phyloP scores from a whole-genome alignment of 2,888 invertebrate genomes.

The Diachrysia chrysitis region DNA sequence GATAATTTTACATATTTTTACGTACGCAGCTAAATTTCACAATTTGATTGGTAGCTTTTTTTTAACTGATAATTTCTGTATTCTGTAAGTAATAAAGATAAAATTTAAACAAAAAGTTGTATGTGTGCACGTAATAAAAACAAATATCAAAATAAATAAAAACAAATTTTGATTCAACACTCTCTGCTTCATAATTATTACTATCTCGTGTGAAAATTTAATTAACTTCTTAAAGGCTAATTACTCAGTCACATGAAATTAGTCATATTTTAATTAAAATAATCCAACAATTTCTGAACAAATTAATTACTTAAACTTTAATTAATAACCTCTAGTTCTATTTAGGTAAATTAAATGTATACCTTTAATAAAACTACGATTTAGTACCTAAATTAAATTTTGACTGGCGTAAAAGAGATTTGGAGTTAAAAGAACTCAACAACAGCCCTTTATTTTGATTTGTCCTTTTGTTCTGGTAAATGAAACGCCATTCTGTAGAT shows the following conservation, averaged over 20 bases:
- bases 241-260: not conserved
- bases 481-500: slow-evolving; percentile 76
- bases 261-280: slow-evolving; percentile 38
- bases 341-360: slow-evolving; percentile 34
- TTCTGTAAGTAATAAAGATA: too few species aligned
- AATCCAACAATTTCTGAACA: slow-evolving; percentile 38
- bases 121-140: too few species aligned
- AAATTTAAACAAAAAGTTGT: too few species aligned
- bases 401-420: slow-evolving; percentile 66
- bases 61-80: too few species aligned
- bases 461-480: slow-evolving; percentile 77
- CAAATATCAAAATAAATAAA: not conserved
- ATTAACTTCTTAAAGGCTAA: slow-evolving; percentile 2
- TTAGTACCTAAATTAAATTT: slow-evolving; percentile 70
- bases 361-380: slow-evolving; percentile 43
- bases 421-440: slow-evolving; percentile 72
- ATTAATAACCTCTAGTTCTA: slow-evolving; percentile 39
- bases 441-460: slow-evolving; percentile 78
- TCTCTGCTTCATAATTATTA: not conserved
- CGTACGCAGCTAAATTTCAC: too few species aligned
- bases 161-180: not conserved
- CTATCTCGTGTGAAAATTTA: slow-evolving; percentile 3
- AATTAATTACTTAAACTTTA: slow-evolving; percentile 27
- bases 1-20: too few species aligned
- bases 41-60: too few species aligned